Conservation (phyloP, 2,113 vertebrate species). For the Erinaceus europaeus region DNA sequence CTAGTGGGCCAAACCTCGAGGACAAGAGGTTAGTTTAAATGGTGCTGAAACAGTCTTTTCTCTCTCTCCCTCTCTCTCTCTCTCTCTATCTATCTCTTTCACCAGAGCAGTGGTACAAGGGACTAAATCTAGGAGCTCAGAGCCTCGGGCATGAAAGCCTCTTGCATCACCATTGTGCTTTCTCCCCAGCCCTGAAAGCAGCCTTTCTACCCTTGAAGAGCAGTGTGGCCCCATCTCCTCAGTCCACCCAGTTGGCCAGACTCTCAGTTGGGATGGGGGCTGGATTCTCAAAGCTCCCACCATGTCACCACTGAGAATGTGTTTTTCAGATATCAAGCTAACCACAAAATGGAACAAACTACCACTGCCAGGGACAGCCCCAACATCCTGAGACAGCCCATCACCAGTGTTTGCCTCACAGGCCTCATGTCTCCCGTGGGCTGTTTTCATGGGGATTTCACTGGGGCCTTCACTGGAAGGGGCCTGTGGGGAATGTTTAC, state of each 20-base stretch:
- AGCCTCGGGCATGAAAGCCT: too few relatives aligned
- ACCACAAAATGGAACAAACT: conserved; percentile 14
- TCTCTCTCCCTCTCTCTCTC: too few relatives aligned
- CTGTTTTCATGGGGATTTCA: not conserved
- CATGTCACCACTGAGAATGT: not conserved
- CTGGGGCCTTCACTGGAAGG: fast-evolving
- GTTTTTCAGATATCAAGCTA: conserved; percentile 26
- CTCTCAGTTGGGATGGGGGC: fast-evolving
- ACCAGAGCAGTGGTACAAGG: too few relatives aligned
- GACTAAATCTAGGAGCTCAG: too few relatives aligned
- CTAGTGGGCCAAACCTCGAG: too few relatives aligned
- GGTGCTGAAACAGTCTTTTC: too few relatives aligned
- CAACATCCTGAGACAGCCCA: not conserved
- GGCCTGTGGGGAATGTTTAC: conserved; percentile 15
- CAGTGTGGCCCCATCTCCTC: not conserved
- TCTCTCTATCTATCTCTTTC: too few relatives aligned
- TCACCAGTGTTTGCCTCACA: not conserved
- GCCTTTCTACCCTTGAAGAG: too few relatives aligned
- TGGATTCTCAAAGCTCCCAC: not conserved
- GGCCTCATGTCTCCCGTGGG: not conserved
- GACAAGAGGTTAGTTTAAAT: too few relatives aligned
- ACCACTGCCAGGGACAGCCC: not conserved
- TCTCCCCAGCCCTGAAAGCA: too few relatives aligned
- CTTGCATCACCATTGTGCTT: too few relatives aligned
- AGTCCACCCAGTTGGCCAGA: not conserved